phyloP scores from a whole-genome alignment of 2,888 invertebrate species.

The Mylabris sibirica region DNA sequence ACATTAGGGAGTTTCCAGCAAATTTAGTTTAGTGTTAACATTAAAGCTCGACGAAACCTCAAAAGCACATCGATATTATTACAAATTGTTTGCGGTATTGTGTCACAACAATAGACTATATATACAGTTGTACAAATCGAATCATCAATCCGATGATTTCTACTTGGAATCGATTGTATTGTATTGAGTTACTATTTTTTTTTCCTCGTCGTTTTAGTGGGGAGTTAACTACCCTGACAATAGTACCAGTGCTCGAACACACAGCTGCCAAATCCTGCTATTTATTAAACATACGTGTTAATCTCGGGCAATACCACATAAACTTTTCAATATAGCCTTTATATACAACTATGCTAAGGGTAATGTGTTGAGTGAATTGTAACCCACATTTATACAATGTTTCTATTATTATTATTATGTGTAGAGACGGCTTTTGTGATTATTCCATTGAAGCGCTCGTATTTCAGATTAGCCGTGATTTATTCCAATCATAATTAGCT shows the following conservation, averaged over 20 bases:
- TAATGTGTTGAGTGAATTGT: constrained; percentile 50
- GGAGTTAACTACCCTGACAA: constrained; percentile 52
- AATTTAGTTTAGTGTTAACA: constrained; percentile 3
- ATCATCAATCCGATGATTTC: constrained; percentile 11
- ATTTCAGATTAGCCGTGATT: constrained; percentile 51
- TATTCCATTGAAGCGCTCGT: constrained; percentile 57
- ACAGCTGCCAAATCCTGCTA: constrained; percentile 62
- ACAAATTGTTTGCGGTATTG: constrained; percentile 62
- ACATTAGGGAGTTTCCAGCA: constrained; percentile 8
- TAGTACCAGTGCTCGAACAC: constrained; percentile 53
- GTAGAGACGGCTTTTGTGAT: constrained; percentile 55
- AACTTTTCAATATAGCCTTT: constrained; percentile 33
- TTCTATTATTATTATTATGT: constrained; percentile 53
- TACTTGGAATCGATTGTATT: neutral
- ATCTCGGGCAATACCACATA: constrained; percentile 51
- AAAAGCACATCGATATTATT: constrained; percentile 64
- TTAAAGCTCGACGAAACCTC: constrained; percentile 44
- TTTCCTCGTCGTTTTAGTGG: constrained; percentile 6
- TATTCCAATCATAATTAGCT: constrained; percentile 37
- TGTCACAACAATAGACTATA: constrained; percentile 58
- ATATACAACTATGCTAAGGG: constrained; percentile 35
- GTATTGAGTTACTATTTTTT: neutral
- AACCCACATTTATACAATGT: constrained; percentile 57
- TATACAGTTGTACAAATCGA: constrained; percentile 41
- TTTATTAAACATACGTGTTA: constrained; percentile 65